A percentile compares a stretch with the other conserved stretches of the same genome.
Conservation (phyloP, 2,797 vertebrate species). For the Molothrus ater region DNA sequence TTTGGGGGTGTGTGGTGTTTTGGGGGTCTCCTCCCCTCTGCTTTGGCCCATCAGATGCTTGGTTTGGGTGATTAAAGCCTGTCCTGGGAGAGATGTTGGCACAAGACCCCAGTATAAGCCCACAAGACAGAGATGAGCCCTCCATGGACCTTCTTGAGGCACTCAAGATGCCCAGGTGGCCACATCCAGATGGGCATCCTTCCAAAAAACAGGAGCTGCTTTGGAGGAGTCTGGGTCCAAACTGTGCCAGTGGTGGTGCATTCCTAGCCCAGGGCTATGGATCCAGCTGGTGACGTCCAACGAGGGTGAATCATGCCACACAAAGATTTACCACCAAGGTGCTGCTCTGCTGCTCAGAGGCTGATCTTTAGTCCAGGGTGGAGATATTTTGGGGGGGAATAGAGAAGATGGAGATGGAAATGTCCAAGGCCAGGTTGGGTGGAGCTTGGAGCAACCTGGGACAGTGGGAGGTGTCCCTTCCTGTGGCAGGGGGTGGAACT, state of each 20-base stretch:
- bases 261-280: background rate
- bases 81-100: background rate
- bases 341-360: background rate
- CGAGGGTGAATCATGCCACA: background rate
- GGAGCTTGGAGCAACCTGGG: background rate
- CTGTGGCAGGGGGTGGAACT: background rate
- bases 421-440: background rate
- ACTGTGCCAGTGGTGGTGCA: accelerated
- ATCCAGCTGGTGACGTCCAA: background rate
- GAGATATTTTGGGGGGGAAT: background rate
- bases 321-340: background rate
- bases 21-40: background rate
- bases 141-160: background rate
- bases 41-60: background rate
- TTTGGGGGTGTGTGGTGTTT: background rate
- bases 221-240: background rate
- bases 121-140: background rate
- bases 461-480: background rate
- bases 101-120: accelerated
- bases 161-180: background rate
- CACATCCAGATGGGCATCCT: background rate
- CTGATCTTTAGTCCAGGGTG: accelerated
- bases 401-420: background rate
- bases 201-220: background rate
- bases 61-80: background rate